phyloP scores from a whole-genome alignment of 1,140 invertebrate genomes.

The Scaptomyza hsui region DNA sequence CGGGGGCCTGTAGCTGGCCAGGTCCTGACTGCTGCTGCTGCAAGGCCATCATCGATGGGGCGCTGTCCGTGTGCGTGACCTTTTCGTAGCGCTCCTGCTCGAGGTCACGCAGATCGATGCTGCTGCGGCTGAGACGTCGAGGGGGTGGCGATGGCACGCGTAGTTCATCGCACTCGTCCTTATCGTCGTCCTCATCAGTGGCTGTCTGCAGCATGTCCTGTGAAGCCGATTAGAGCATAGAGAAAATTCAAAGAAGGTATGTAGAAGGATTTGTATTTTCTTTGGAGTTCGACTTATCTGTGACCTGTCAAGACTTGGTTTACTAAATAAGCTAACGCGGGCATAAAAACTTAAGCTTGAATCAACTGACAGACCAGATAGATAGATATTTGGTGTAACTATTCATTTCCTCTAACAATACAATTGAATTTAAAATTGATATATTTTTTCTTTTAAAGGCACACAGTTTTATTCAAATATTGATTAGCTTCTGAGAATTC shows the following conservation, averaged over 20 bases:
- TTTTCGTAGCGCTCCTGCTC: constrained; percentile 83
- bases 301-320: not conserved
- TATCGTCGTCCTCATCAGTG: constrained; percentile 82
- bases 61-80: constrained; percentile 83
- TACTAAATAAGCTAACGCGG: too few relatives aligned
- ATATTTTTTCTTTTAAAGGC: not conserved
- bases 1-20: constrained; percentile 62
- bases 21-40: constrained; percentile 54
- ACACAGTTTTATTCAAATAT: too few relatives aligned
- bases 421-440: not conserved
- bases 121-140: constrained; percentile 81
- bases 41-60: constrained; percentile 83
- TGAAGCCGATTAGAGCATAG: constrained; percentile 23
- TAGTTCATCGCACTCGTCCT: constrained; percentile 83
- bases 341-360: too few relatives aligned
- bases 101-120: constrained; percentile 82
- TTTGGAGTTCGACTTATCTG: not conserved
- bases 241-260: not conserved
- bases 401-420: not conserved
- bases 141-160: constrained; percentile 82
- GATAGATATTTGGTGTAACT: not conserved
- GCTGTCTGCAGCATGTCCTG: constrained; percentile 81
- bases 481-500: not conserved
- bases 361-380: too few relatives aligned
- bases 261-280: not conserved